Evolutionary conservation across 2,888 invertebrate genomes (phyloP), one percentile per base, ranked within the genome.

Genomic region (Drosophila maculinotata): DNA sequence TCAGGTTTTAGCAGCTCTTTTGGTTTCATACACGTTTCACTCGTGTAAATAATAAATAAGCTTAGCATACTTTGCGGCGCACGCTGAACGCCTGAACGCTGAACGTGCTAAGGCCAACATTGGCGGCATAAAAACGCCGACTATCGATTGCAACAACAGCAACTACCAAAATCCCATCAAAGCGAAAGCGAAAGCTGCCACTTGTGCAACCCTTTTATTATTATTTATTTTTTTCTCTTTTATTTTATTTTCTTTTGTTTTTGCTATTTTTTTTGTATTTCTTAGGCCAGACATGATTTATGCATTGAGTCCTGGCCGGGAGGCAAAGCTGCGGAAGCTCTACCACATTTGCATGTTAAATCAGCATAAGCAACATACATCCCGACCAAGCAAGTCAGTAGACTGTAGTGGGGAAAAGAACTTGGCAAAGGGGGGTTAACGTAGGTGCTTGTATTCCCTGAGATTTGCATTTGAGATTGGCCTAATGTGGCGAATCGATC

Each of bases 1-100:
- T 64, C 58, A 74, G 67, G 70, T 77, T 77, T 76, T 73, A 70
- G 66, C 76, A 76, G 76, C 62, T 76, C 66, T 70, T 77, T 81
- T 66, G 64, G 69, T 68, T 76, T 76, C 72, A 71, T 84, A 76
- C 81, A 84, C 83, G 83, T 86, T 86, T 86, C 88, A 79, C 66
- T 83, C 78, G 78, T 87, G 75, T 87, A 87, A 87, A 87, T 87
- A 88, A 87, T 87, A 87, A 87, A 87, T 88, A 88, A 86, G 81
- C 78, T 65, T 69, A 86, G 79, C 70, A 69, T 82, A 82, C 80
- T 86, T 86, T 84, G 78, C 62, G 88, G 82, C 69, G 72, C 79
- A 51, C 58, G 62, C 79, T 64, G 73, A 79, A 64, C 71, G 74
- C 67, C 20, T 20, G 20, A 20, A 20, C 20, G 47, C 20, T 35